phyloP scores from a whole-genome alignment of 2,888 invertebrate genomes.

The Tachina fera region DNA sequence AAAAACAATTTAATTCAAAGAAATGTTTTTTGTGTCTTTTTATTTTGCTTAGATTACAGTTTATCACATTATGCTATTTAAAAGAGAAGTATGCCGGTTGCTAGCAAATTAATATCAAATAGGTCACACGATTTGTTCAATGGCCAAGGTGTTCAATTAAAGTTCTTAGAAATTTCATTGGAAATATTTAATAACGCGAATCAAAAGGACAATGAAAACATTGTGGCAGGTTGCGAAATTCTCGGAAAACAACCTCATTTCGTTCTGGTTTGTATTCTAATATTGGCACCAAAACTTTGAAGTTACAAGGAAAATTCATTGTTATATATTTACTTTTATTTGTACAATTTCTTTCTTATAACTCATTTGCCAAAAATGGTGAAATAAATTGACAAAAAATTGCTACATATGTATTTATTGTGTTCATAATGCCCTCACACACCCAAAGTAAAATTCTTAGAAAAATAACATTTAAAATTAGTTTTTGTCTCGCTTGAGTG shows the following conservation, averaged over 20 bases:
- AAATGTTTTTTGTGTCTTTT: conserved; percentile 26
- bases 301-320: neutral
- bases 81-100: neutral
- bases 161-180: neutral
- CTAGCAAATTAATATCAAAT: neutral
- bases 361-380: no score
- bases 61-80: neutral
- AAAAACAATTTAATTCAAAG: conserved; percentile 40
- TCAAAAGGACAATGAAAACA: neutral
- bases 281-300: neutral
- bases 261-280: neutral
- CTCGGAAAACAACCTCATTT: neutral
- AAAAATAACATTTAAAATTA: no score
- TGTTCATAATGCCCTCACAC: no score
- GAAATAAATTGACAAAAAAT: no score
- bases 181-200: neutral
- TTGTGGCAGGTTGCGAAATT: neutral
- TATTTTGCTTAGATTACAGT: no score
- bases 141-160: neutral
- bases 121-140: neutral
- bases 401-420: no score
- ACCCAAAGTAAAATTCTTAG: no score
- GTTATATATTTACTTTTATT: neutral
- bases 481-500: no score
- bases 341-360: no score